Evolutionary conservation across 2,797 vertebrate genomes (phyloP), one percentile per base, ranked within the genome.

Genomic region (Urocyon cinereoargenteus): DNA sequence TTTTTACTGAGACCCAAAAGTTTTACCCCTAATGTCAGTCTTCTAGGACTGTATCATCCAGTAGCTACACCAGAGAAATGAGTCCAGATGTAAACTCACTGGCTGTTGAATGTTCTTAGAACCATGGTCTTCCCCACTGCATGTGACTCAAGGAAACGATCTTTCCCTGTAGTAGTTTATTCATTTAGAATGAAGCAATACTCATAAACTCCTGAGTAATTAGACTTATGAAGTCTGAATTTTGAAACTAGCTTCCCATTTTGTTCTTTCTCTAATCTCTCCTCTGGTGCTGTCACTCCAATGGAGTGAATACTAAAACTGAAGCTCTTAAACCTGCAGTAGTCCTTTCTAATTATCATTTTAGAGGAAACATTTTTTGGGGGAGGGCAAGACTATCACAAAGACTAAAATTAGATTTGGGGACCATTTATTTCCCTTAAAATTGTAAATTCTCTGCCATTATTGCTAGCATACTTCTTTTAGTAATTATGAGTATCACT

Each of bases 1-100:
- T 51, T 96, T 94, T 96, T 72, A 62, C 51, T 19, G 72, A 92
- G 31, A 92, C 9, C 34, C n/a, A 26, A 72, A 72, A 66, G 34
- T 92, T 90, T 93, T 66, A 31, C 68, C 31, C 18, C 15, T 19
- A 55, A n/a, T 31, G 21, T 59, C 61, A 78, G 45, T 64, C 53
- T 75, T 87, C 70, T 31, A 64, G n/a, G 40, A 77, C 21, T 13
- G 62, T 51, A 13, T 55, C 64, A 61, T 66, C 72, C 5, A 57
- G 4, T 57, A 84, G 31, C 4, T 11, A 12, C 10, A 36, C 14
- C 34, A 72, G 89, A 95, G 84, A 61, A 70, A 36, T 11, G 18
- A 68, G n/a, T 49, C 89, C 7, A 49, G 34, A 15, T 59, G 6
- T 40, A 72, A 72, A 75, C 12, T 55, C 3, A 77, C 10, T 36